phyloP scores from a whole-genome alignment of 2,888 invertebrate species.

The Apotomis capreana region DNA sequence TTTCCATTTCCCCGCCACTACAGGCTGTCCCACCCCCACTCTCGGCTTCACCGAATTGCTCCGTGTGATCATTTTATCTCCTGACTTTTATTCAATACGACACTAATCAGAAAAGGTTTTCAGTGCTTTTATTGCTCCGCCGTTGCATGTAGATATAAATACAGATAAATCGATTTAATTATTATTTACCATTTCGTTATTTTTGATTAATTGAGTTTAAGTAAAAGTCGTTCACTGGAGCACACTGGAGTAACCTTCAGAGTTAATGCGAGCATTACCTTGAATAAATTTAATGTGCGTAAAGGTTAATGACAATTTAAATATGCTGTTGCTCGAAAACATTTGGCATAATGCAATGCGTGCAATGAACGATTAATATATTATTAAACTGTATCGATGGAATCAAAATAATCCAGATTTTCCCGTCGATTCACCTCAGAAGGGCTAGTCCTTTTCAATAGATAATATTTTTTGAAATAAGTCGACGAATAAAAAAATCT shows the following conservation, averaged over 20 bases:
- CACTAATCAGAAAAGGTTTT: conserved; percentile 29
- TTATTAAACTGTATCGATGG: too few relatives aligned
- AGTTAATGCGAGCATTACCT: neutral
- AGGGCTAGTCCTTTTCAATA: too few relatives aligned
- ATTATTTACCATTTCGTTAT: conserved; percentile 37
- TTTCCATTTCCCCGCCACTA: conserved; percentile 79
- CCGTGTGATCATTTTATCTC: conserved; percentile 55
- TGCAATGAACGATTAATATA: neutral
- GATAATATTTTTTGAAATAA: too few relatives aligned
- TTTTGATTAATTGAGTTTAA: neutral
- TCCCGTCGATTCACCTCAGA: too few relatives aligned
- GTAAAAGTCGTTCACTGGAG: conserved; percentile 10
- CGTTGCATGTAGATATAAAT: neutral
- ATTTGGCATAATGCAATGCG: neutral
- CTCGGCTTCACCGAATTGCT: conserved; percentile 72
- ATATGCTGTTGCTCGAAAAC: neutral
- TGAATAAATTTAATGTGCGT: neutral
- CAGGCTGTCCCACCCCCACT: conserved; percentile 57
- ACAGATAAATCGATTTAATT: neutral
- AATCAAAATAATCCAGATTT: too few relatives aligned
- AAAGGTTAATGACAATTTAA: neutral
- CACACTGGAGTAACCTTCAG: neutral
- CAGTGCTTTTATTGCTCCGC: conserved; percentile 6
- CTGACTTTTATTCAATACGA: conserved; percentile 48
- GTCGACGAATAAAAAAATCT: too few relatives aligned